Evolutionary conservation across 2,888 invertebrate genomes (phyloP), one percentile per base, ranked within the genome.

Genomic region (Papilio elwesi): DNA sequence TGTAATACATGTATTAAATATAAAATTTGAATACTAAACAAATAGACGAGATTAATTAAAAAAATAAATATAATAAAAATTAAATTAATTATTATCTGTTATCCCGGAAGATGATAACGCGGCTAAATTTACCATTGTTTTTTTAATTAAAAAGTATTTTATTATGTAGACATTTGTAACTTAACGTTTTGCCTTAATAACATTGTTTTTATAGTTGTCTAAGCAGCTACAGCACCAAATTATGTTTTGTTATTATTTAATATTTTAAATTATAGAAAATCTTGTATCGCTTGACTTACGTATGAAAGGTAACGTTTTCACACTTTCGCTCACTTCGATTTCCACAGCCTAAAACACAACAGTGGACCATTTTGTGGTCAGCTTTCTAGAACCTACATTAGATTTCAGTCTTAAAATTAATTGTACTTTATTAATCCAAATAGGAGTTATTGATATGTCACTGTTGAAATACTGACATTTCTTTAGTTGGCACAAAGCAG

Each of bases 281-380:
- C 26, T 26, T 26, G 4, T 26, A 26, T 26, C 4, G 4, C 26
- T 26, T 43, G 7, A 48, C 48, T 48, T 64, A 64, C 63, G 63
- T 16, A 15, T 64, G 63, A 64, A 64, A 64, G 12, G 63, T 64
- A 48, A 49, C 12, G 16, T 64, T 64, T 48, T 64, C 48, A 11
- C 10, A 48, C 48, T 48, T 64, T 12, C 63, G 63, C 48, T 64
- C 63, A 64, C 63, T 64, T 48, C 63, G 16, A 64, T 64, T 64
- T 64, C 16, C 12, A 48, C 63, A 64, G 11, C 63, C 63, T 49
- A 64, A 48, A 64, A 64, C 63, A 64, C 63, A 64, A 48, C 63
- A 64, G 12, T 48, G 63, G 15, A 64, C 63, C 63, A 64, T 64
- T 48, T 48, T 48, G 43, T 13, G 3, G 9, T 6, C 12, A 26